Conservation (phyloP, 2,888 invertebrate species). For the Tiphia femorata region DNA sequence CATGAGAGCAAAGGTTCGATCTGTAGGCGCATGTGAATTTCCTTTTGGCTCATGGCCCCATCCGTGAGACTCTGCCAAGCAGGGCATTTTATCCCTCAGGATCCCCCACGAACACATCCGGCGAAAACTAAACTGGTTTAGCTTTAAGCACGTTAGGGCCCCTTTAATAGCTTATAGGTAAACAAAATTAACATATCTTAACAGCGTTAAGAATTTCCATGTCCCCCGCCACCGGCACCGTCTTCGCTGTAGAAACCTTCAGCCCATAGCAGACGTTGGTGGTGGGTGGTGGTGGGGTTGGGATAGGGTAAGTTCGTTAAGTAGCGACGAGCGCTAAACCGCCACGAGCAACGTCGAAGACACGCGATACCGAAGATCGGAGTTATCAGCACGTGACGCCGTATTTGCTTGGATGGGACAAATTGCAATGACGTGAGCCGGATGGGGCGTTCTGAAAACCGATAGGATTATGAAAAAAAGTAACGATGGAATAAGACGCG, state of each 20-base stretch:
- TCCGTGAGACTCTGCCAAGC: slow-evolving; percentile 29
- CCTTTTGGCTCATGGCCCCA: too few relatives aligned
- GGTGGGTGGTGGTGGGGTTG: slow-evolving; percentile 40
- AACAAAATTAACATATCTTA: slow-evolving; percentile 70
- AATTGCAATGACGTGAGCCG: too few relatives aligned
- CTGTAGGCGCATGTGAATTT: too few relatives aligned
- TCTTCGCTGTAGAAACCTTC: slow-evolving; percentile 13
- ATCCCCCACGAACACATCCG: slow-evolving; percentile 62
- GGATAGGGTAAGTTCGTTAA: slow-evolving; percentile 66
- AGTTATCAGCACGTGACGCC: slow-evolving; percentile 33
- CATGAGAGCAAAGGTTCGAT: too few relatives aligned
- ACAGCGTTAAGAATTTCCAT: slow-evolving; percentile 68
- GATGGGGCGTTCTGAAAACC: too few relatives aligned
- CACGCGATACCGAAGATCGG: slow-evolving; percentile 56
- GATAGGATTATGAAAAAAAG: too few relatives aligned
- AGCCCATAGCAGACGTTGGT: slow-evolving; percentile 37
- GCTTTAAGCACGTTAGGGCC: slow-evolving; percentile 68
- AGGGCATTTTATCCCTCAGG: slow-evolving; percentile 50
- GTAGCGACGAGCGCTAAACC: slow-evolving; percentile 65
- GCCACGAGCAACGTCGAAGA: slow-evolving; percentile 60
- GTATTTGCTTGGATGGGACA: slow-evolving; percentile 18
- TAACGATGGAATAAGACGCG: too few relatives aligned
- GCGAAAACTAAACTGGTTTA: slow-evolving; percentile 69
- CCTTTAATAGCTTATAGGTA: slow-evolving; percentile 70
- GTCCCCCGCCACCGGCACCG: slow-evolving; percentile 4